Conservation (phyloP, 1,140 invertebrate species). For the Cotesia chilonis region DNA sequence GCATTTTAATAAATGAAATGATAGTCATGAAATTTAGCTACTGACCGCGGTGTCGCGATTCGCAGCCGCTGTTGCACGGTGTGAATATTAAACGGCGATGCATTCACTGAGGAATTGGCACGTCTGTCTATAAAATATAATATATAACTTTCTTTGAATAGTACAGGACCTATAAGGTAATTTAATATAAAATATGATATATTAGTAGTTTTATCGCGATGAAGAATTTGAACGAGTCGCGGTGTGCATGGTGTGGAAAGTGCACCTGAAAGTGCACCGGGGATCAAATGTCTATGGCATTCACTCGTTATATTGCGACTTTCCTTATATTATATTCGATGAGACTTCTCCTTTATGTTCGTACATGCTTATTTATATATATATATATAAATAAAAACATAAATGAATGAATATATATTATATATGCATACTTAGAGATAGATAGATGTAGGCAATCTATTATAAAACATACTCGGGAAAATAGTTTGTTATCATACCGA, state of each 20-base stretch:
- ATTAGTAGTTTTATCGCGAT: slow-evolving; percentile 37
- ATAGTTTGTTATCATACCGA: slow-evolving; percentile 10
- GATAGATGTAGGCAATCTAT: slow-evolving; percentile 28
- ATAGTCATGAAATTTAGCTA: too few species aligned
- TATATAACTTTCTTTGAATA: slow-evolving; percentile 23
- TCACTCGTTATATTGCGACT: slow-evolving; percentile 22
- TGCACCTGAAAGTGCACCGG: slow-evolving; percentile 33
- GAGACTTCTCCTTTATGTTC: slow-evolving; percentile 3
- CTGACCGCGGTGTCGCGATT: too few species aligned
- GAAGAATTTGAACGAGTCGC: slow-evolving; percentile 25
- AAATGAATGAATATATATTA: too few species aligned
- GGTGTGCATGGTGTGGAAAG: slow-evolving; percentile 29
- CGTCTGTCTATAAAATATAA: slow-evolving; percentile 11
- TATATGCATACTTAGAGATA: neutral
- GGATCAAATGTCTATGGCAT: slow-evolving; percentile 36
- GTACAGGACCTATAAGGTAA: slow-evolving; percentile 19
- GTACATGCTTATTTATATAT: too few species aligned
- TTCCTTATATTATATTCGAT: slow-evolving; percentile 30
- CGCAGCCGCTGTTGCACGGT: too few species aligned
- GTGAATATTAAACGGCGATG: too few species aligned
- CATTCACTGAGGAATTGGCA: slow-evolving; percentile 7
- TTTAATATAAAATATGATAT: slow-evolving; percentile 40
- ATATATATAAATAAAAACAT: neutral
- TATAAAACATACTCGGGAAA: slow-evolving; percentile 17
- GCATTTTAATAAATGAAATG: too few species aligned